Evolutionary conservation across 2,797 vertebrate genomes (phyloP).

Genomic region (Monodelphis domestica): DNA sequence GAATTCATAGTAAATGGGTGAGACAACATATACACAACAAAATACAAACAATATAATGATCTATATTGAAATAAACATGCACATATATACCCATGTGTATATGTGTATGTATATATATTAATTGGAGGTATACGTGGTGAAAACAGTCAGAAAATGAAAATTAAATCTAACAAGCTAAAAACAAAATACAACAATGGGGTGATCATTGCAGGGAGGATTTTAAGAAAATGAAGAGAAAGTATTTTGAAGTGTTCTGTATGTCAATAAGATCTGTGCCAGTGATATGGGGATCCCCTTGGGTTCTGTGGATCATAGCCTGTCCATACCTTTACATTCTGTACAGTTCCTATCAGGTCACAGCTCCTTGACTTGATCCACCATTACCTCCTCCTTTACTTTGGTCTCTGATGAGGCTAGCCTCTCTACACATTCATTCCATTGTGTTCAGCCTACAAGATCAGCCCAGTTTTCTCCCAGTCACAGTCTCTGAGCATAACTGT

Average conservation of each 20-base stretch:
- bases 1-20: background rate
- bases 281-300: background rate
- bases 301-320: background rate
- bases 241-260: slow-evolving; percentile 10
- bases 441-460: background rate
- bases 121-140: background rate
- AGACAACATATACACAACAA: background rate
- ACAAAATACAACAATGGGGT: background rate
- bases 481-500: background rate
- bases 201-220: background rate
- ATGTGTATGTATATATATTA: background rate
- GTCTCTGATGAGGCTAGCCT: too few species aligned
- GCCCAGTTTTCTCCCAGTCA: background rate
- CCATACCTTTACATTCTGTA: too few species aligned
- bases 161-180: slow-evolving; percentile 31
- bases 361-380: too few species aligned
- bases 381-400: too few species aligned
- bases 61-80: background rate
- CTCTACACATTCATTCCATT: too few species aligned
- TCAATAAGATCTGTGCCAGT: background rate
- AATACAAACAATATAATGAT: too few species aligned
- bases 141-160: background rate
- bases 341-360: background rate
- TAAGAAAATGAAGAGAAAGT: slow-evolving; percentile 7
- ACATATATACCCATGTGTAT: background rate